These are phyloP conservation scores for Scaptomyza tumidula DNA, from an alignment of 2,888 invertebrate species.

Conservation along the genomic window DNA sequence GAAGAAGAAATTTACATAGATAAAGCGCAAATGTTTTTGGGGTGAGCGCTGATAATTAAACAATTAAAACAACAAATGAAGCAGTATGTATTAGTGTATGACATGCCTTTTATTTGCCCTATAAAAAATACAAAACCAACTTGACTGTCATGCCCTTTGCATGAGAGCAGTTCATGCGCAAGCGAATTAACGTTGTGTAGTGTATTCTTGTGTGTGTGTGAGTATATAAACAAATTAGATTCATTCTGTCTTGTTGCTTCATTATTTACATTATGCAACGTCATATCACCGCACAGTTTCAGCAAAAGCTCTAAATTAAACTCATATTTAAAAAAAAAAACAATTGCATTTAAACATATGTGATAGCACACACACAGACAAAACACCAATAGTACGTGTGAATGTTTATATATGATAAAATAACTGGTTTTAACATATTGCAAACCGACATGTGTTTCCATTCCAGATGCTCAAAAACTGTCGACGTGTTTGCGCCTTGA, in stretches of 20 bases:
- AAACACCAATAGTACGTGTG: constrained; percentile 26
- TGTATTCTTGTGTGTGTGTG: constrained; percentile 23
- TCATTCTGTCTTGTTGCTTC: constrained; percentile 22
- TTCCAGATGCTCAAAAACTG: constrained; percentile 72
- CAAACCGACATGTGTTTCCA: background rate
- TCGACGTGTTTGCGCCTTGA: constrained; percentile 29
- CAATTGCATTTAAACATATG: constrained; percentile 49
- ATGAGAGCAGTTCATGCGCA: constrained; percentile 3
- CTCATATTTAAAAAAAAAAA: background rate
- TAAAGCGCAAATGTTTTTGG: constrained; percentile 20
- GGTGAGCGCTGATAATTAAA: constrained; percentile 20
- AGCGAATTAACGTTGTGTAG: constrained; percentile 6
- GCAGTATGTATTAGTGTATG: background rate
- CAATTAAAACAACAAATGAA: background rate
- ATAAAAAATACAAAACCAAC: background rate
- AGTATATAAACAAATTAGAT: constrained; percentile 52
- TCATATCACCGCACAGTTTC: constrained; percentile 42
- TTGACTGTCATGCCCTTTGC: background rate
- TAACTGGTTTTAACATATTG: constrained; percentile 12
- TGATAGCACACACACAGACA: constrained; percentile 22
- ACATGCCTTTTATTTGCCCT: background rate
- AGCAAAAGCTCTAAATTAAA: constrained; percentile 12
- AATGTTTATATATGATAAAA: constrained; percentile 17
- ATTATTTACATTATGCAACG: constrained; percentile 66
- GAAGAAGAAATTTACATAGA: constrained; percentile 14